phyloP scores from a whole-genome alignment of 1,140 invertebrate species.

The Hylyphantes graminicola region DNA sequence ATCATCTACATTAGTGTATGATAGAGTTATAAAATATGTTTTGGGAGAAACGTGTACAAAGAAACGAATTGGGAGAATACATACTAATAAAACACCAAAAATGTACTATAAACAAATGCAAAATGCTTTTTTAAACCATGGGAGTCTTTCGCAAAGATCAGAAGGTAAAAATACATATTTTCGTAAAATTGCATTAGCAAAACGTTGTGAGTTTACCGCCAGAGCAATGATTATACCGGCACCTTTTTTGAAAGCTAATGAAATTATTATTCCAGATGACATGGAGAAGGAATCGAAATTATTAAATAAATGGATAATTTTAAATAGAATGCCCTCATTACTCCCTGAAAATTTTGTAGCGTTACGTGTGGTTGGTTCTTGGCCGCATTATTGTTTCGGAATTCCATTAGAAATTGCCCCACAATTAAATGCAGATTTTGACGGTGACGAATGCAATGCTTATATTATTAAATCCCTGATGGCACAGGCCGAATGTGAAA shows the following conservation, averaged over 20 bases:
- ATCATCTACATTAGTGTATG: not conserved
- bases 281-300: slow-evolving; percentile 4
- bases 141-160: slow-evolving; percentile 18
- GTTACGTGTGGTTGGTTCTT: not conserved
- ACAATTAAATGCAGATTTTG: too few species aligned
- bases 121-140: slow-evolving; percentile 33
- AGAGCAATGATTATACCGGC: slow-evolving; percentile 39
- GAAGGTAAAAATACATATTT: slow-evolving; percentile 35
- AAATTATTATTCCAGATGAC: slow-evolving; percentile 18
- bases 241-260: slow-evolving; percentile 32
- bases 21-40: slow-evolving; percentile 3
- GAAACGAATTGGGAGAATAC: too few species aligned
- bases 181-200: slow-evolving; percentile 32
- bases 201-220: slow-evolving; percentile 15
- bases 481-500: too few species aligned
- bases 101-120: slow-evolving; percentile 28
- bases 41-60: not conserved
- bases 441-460: too few species aligned
- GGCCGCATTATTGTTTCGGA: slow-evolving; percentile 20
- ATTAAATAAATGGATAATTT: slow-evolving; percentile 33
- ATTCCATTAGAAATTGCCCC: too few species aligned
- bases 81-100: not conserved
- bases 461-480: too few species aligned
- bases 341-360: slow-evolving; percentile 32
- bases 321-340: slow-evolving; percentile 43